Base-by-base conservation (phyloP, 2,888 invertebrate species). In the Serrognathus titanus region DNA sequence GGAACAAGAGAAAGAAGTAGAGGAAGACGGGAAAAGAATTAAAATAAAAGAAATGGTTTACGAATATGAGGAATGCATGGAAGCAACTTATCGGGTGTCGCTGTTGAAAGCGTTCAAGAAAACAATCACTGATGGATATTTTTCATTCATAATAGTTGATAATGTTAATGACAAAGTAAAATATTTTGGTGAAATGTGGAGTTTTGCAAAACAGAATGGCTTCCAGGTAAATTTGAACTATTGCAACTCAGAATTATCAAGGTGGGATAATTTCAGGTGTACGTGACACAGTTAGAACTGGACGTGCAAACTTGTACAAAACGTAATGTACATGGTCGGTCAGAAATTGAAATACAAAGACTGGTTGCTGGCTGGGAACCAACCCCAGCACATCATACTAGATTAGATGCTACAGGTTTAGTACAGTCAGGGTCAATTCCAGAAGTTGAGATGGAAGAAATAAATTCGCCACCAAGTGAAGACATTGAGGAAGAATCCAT, bases 121-220 rank as follows among this genome's bases (percentile, higher is more conserved):
- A 78, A 93, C 90, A 24, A 81, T 97, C 2, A 89, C 89, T 7
- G 94, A 96, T 77, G 91, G 93, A 57, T 92, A 90, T 74, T 97
- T 95, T 77, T 86, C 90, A 57, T 95, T 97, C 75, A 88, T 97
- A 65, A 92, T 98, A 72, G 87, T 93, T 43, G 97, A 98, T 77
- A 91, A 93, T 69, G 86, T 93, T 39, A 95, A 97, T 76, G 89
- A 92, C 60, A 88, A 88, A 71, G 81, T 90, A 12, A 84, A 85
- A 61, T 84, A 89, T 68, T 93, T 93, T 72, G 91, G 91, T 55
- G 93, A 95, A 71, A 88, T 96, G 82, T 91, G 91, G 86, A 90
- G 88, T 71, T 89, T 86, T 75, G 91, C 94, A 1, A 90, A 92
- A 73, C 87, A 88, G 64, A 85, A 85, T 75, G 90, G 90, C 50